phyloP scores from a whole-genome alignment of 2,888 invertebrate species.

The Athripsodes cinereus region DNA sequence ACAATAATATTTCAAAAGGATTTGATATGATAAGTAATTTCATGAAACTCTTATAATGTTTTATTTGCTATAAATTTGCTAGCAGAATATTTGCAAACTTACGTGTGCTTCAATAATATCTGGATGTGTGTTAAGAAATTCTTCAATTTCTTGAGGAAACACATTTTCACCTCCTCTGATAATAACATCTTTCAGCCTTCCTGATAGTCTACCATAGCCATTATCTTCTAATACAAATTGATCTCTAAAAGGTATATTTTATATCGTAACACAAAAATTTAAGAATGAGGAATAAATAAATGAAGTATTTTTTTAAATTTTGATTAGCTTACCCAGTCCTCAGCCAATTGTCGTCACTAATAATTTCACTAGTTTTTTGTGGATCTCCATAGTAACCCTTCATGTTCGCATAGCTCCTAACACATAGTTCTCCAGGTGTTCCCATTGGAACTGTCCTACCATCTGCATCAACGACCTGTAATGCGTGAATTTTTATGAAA shows the following conservation, averaged over 20 bases:
- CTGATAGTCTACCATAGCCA: conserved; percentile 64
- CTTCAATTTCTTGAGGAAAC: conserved; percentile 74
- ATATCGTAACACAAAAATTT: background rate
- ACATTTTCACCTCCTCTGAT: conserved; percentile 80
- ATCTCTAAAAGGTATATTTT: conserved; percentile 42
- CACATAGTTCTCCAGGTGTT: conserved; percentile 59
- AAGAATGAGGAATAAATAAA: background rate
- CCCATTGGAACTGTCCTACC: conserved; percentile 56
- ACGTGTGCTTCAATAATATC: conserved; percentile 63
- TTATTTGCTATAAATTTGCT: too few species aligned
- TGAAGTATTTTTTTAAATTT: background rate
- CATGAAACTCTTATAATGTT: too few species aligned
- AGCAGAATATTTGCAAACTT: too few species aligned
- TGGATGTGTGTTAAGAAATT: conserved; percentile 62
- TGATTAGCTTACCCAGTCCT: conserved; percentile 53
- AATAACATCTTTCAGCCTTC: conserved; percentile 69
- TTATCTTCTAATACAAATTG: conserved; percentile 57
- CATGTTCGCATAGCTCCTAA: conserved; percentile 62
- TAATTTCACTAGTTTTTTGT: conserved; percentile 55
- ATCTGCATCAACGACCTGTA: conserved; percentile 49
- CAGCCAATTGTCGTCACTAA: conserved; percentile 60
- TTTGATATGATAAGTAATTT: too few species aligned
- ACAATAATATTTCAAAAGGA: too few species aligned
- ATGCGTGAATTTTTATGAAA: too few species aligned
- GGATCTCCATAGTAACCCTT: conserved; percentile 64